Evolutionary conservation across 1,140 invertebrate genomes (phyloP), one percentile per base, ranked within the genome.

Genomic region (Drosophila biarmipes): DNA sequence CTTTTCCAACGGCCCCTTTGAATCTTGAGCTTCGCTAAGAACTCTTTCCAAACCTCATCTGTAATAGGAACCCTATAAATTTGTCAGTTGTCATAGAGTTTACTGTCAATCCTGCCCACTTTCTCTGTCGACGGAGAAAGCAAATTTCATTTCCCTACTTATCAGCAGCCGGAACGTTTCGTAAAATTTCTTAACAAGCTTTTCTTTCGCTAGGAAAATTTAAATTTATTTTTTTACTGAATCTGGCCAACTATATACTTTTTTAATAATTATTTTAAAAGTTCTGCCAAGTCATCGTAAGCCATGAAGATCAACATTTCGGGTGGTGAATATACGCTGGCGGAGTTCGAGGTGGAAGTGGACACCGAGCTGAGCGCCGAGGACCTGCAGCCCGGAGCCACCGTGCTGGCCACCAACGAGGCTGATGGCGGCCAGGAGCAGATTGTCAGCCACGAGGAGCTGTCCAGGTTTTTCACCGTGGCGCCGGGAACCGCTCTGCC

Each of bases 321-420:
- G 5, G 82, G 61, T 7, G 82, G 61, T 7, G 78, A 75, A 34
- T 78, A 69, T 37, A 59, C 84, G 0, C 38, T 86, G 45, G 82
- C 78, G 8, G 81, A 86, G 40, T 74, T 86, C 6, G 74, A 78
- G 27, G 71, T 86, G 11, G 82, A 78, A 15, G 17, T 37, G 11
- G 61, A 71, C 37, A 21, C 38, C 8, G 12, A 66, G 19, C 24
- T 86, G 15, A 68, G 40, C 4, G 34, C 40, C 21, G 52, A 42
- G 19, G 64, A 61, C 6, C 42, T 86, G 29, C 46, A 85, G n/a
- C 21, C 49, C 2, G 82, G 74, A 4, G 74, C 82, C 24, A 86
- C 69, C 10, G 74, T 86, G 34, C 57, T 86, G 21, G 69, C 77
- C 12, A 48, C 78, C 51, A 75, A 72, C 17, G 81, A 81, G 19